Evolutionary conservation across 2,888 invertebrate genomes (phyloP), one percentile per base, ranked within the genome.

Genomic region (Trissonchulus latispiculum): DNA sequence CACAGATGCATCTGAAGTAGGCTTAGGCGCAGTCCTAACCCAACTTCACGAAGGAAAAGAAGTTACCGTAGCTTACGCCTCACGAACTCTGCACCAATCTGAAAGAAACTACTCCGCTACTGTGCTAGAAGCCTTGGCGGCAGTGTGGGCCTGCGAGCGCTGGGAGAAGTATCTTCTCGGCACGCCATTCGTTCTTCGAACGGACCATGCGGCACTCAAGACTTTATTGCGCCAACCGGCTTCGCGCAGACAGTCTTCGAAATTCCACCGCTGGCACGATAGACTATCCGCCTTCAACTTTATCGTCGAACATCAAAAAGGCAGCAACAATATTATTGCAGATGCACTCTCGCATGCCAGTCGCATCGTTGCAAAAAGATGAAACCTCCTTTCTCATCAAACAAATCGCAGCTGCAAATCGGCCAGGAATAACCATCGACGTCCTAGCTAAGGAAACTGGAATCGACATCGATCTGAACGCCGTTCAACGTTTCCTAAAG

Each of bases 1-100:
- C 18, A 59, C 59, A n/a, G 59, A 59, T n/a, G 59, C 59, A 59
- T 59, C 59, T 28, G 66, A 66, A n/a, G 69, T 69, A 23, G 69
- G 69, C 69, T 3, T 69, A 3, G 69, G 69, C 15, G 66, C 15
- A 23, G 66, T 29, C 18, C 66, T 29, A 15, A 28, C 18, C 28
- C 66, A 66, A 28, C n/a, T 66, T 15, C 66, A 66, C 15, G 15
- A 66, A 23, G 66, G 66, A 15, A 28, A n/a, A n/a, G 66, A 66
- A 66, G 66, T 66, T 15, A 15, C 28, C 28, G 28, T 66, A 15
- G 18, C n/a, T 28, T 59, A 23, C 59, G 59, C 59, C n/a, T 59
- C 59, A 59, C 59, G 28, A 15, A 66, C 66, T 15, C 66, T 66
- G 31, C 15, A n/a, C 31, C 15, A 15, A 15, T 28, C 18, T 28